Evolutionary conservation across 92 coral and sea anemone species (phyloP).

Genomic region (Parazoanthus darwini): DNA sequence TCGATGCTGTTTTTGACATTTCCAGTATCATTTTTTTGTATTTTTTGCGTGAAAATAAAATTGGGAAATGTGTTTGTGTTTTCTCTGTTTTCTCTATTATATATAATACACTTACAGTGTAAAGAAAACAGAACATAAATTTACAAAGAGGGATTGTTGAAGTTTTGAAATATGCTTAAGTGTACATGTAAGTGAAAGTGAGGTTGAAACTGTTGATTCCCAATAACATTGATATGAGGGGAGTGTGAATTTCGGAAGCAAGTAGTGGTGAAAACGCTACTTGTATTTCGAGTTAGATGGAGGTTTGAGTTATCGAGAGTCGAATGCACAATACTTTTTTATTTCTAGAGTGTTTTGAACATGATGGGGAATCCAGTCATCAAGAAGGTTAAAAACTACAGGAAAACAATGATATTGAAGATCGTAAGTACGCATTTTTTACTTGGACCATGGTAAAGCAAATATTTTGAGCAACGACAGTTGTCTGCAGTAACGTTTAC

Average conservation of each 20-base stretch:
- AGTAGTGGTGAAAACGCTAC: too few relatives aligned
- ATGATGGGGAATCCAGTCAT: slow-evolving; percentile 96
- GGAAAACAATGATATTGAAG: slow-evolving; percentile 90
- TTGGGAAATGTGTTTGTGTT: too few relatives aligned
- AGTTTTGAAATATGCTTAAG: too few relatives aligned
- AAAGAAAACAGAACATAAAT: too few relatives aligned
- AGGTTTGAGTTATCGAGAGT: neutral
- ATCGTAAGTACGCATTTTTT: slow-evolving; percentile 59
- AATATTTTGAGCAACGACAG: neutral
- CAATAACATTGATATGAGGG: neutral
- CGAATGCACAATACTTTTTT: neutral
- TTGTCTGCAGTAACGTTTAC: too few relatives aligned
- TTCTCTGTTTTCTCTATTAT: too few relatives aligned
- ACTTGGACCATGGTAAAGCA: neutral
- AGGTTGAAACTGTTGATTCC: neutral
- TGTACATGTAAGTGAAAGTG: neutral
- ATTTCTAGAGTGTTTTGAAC: slow-evolving; percentile 82
- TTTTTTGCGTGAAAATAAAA: too few relatives aligned
- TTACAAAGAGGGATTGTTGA: too few relatives aligned
- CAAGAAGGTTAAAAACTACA: slow-evolving; percentile 88
- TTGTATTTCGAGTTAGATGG: neutral
- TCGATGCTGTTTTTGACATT: too few relatives aligned
- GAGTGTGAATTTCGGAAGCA: neutral
- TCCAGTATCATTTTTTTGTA: too few relatives aligned
- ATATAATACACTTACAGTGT: too few relatives aligned